Percentiles rank a stretch among this genome's conserved stretches.
Evolutionary conservation across 2,888 invertebrate genomes (phyloP).

Genomic region (Dusona sp.): DNA sequence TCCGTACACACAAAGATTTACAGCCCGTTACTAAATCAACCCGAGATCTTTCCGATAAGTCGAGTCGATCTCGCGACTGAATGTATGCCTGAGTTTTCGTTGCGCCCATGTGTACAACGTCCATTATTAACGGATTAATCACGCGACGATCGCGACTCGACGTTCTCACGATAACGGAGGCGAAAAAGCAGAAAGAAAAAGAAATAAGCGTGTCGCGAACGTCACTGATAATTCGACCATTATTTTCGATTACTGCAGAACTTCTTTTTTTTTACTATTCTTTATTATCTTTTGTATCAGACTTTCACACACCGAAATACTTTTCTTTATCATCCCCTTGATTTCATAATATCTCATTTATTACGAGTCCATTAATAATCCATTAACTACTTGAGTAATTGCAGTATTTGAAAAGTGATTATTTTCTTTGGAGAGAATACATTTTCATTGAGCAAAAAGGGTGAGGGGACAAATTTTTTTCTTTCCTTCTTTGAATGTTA

Average conservation of each 20-base stretch:
- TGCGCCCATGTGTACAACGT: constrained; percentile 36
- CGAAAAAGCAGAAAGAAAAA: constrained; percentile 24
- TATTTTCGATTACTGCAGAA: constrained; percentile 20
- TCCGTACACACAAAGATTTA: constrained; percentile 31
- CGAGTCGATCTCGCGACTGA: constrained; percentile 10
- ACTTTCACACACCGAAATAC: neutral
- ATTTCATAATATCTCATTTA: neutral
- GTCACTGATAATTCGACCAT: constrained; percentile 43
- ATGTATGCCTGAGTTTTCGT: constrained; percentile 24
- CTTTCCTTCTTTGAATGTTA: neutral
- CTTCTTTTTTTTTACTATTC: neutral
- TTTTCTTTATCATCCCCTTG: neutral
- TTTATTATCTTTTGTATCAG: neutral
- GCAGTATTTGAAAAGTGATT: neutral
- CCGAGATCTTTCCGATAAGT: constrained; percentile 31
- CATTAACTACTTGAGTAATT: neutral
- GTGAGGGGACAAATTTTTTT: neutral
- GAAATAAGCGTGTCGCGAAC: constrained; percentile 27
- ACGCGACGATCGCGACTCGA: constrained; percentile 41
- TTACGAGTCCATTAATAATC: neutral
- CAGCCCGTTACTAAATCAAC: constrained; percentile 59
- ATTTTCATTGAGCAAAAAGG: neutral
- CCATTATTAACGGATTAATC: constrained; percentile 65
- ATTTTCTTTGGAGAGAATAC: neutral
- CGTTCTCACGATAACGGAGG: constrained; percentile 18